Conservation (phyloP, 2,888 invertebrate genomes). For the Torymus texanus region DNA sequence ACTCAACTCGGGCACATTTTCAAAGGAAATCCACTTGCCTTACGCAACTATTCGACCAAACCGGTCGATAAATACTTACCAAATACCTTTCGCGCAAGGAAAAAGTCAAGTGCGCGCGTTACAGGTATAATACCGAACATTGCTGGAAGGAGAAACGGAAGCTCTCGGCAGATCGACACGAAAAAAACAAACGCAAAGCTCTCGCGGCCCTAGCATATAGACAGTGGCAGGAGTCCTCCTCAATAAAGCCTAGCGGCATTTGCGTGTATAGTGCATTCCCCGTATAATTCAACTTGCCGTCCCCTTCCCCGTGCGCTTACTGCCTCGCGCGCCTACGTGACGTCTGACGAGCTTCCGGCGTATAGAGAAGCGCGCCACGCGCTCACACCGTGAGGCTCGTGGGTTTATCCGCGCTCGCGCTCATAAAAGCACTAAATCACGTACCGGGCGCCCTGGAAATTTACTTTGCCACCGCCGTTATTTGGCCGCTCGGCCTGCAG, state of each 20-base stretch:
- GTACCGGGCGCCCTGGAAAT: conserved; percentile 48
- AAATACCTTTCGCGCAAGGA: no score
- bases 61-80: no score
- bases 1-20: no score
- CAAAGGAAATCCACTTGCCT: no score
- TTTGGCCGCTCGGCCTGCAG: conserved; percentile 40
- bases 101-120: no score
- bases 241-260: conserved; percentile 63
- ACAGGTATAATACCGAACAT: no score
- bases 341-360: conserved; percentile 56
- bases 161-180: not conserved
- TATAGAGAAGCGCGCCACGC: conserved; percentile 20
- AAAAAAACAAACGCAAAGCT: not conserved
- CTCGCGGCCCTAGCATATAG: not conserved
- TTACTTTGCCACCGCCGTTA: conserved; percentile 46
- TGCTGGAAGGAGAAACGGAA: not conserved
- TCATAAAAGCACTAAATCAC: conserved; percentile 57
- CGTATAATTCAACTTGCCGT: conserved; percentile 63
- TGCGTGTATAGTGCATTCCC: conserved; percentile 67
- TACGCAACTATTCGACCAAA: no score
- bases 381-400: conserved; percentile 9
- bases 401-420: conserved; percentile 37
- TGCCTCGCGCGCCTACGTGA: conserved; percentile 55
- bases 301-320: conserved; percentile 7
- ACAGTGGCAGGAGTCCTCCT: conserved; percentile 44